Base-by-base conservation (phyloP, 2,113 vertebrate genomes). In the Oryzias celebensis region DNA sequence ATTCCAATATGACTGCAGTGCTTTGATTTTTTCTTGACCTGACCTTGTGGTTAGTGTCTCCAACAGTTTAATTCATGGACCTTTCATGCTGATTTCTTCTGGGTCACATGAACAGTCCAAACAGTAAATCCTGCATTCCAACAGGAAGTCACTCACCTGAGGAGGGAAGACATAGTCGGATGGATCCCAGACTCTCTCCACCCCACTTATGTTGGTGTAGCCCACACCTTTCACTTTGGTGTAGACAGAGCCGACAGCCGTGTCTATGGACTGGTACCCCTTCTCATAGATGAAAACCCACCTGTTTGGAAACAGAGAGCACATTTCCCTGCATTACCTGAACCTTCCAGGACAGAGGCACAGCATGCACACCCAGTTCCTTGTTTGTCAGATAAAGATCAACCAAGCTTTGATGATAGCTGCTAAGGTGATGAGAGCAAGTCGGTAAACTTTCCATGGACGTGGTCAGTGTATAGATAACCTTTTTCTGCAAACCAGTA, bases 221-320 rank as follows among this genome's bases (percentile, higher is more conserved):
- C 93, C 93, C 70, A 99, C 75, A 2, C 97, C 97, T 77, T 99
- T 99, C 92, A 99, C 91, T 84, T 99, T 99, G 72, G 96, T 94
- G 0, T 93, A 94, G 49, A 97, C 91, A 0, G 96, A 97, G 90
- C 96, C 94, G 74, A 98, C 87, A 0, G 95, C 94, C 4, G 86
- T 90, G 43, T 97, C 94, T 0, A 91, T 89, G 6, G 91, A 91
- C 89, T 99, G 97, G 89, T 99, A 99, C 50, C 97, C 97, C 81
- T 96, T 98, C 87, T 99, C 96, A 0, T 95, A 98, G 81, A 98
- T 92, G 78, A 99, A 99, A 68, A 98, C 96, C 96, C 96, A 99
- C 84, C 97, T 99, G 83, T 12, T 31, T 36, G 0, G 22, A 53
- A 51, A 63, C 23, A 79, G 22, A 75, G 50, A 66, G 8, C 51